A percentile compares a stretch with the other conserved stretches of the same genome.
These are phyloP conservation scores for Drosophila bunnanda DNA, from an alignment of 2,888 invertebrate species.

Conservation along the genomic window DNA sequence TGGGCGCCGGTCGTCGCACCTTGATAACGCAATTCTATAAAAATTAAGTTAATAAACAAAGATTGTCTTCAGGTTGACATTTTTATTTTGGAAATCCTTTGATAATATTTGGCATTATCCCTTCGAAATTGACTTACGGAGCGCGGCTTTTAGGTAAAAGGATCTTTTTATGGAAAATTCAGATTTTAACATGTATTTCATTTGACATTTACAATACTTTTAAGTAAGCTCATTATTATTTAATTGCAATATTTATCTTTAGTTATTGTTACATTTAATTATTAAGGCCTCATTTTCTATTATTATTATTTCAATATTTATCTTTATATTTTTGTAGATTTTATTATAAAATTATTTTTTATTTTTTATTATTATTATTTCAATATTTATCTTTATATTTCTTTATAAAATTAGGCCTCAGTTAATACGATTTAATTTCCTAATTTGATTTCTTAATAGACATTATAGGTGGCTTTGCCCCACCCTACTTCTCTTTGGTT, in stretches of 20 bases:
- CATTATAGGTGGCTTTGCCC: background rate
- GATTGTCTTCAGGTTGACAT: background rate
- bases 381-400: background rate
- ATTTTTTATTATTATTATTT: too few species aligned
- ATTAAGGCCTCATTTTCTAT: too few species aligned
- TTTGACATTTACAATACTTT: too few species aligned
- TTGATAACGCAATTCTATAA: slow-evolving; percentile 62
- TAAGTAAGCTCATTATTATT: background rate
- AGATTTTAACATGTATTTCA: too few species aligned
- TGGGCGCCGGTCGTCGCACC: slow-evolving; percentile 66
- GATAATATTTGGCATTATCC: background rate
- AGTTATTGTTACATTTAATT: too few species aligned
- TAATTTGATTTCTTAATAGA: slow-evolving; percentile 3
- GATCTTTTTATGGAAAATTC: background rate
- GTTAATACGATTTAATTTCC: slow-evolving; percentile 2
- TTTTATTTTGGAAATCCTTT: background rate
- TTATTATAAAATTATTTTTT: background rate
- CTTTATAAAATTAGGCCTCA: background rate
- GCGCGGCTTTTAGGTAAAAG: too few species aligned
- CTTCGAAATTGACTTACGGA: slow-evolving; percentile 9
- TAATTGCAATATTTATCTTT: background rate
- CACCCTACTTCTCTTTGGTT: background rate
- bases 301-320: background rate
- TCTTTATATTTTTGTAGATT: background rate
- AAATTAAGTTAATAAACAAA: slow-evolving; percentile 16